Percentiles rank a stretch among this genome's conserved stretches.
phyloP scores from a whole-genome alignment of 53 echinoderm and acorn worm genomes.

The Echinometra lucunter region DNA sequence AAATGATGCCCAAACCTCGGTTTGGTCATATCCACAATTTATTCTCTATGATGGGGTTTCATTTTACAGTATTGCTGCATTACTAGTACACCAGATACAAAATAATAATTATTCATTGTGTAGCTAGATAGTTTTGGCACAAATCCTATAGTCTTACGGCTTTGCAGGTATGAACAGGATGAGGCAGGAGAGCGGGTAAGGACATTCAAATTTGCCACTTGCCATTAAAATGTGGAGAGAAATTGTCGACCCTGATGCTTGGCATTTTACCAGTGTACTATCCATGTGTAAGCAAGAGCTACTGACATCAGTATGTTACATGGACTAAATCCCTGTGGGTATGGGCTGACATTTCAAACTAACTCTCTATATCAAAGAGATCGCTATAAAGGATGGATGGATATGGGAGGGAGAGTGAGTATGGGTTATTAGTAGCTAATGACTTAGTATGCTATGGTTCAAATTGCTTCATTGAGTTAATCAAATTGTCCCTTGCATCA shows the following conservation, averaged over 20 bases:
- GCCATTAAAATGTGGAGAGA: not conserved
- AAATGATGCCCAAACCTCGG: too few relatives aligned
- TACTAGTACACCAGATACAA: too few relatives aligned
- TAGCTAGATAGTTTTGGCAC: not conserved
- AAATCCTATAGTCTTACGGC: not conserved
- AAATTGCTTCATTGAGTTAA: conserved; percentile 16
- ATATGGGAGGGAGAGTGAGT: not conserved
- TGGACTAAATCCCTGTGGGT: conserved; percentile 45
- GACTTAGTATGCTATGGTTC: conserved; percentile 37
- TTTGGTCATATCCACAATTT: too few relatives aligned
- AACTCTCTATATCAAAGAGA: not conserved
- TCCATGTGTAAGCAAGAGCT: not conserved
- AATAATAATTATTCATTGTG: too few relatives aligned
- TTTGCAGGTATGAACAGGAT: not conserved
- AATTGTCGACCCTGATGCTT: not conserved
- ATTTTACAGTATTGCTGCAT: too few relatives aligned
- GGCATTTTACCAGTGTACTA: conserved; percentile 9
- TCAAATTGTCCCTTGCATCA: conserved; percentile 30
- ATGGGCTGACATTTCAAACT: conserved; percentile 32
- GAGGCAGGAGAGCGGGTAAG: not conserved
- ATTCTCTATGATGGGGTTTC: too few relatives aligned
- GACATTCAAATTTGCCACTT: not conserved
- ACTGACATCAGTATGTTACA: conserved; percentile 28
- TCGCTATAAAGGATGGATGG: not conserved
- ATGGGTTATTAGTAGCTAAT: conserved; percentile 48